Conservation (phyloP, 2,113 vertebrate species). For the Pluvianellus socialis region DNA sequence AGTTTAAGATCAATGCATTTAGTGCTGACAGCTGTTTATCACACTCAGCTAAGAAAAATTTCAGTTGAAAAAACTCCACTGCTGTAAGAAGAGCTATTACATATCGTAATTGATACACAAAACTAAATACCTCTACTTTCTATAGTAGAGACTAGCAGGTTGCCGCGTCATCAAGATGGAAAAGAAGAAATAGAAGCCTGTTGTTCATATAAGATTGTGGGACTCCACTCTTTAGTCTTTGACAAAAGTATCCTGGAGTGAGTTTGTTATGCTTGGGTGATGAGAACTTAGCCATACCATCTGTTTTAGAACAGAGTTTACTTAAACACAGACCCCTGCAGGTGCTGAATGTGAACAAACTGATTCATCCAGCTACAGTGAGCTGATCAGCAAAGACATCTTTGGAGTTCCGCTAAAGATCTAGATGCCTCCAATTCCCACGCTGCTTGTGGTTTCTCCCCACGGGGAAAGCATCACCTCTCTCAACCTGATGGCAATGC, state of each 20-base stretch:
- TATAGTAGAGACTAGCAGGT: not conserved
- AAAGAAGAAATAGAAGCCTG: not conserved
- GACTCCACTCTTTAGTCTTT: not conserved
- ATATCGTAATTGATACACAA: not conserved
- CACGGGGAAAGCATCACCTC: not conserved
- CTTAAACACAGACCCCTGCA: not conserved
- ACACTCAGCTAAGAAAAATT: constrained; percentile 8
- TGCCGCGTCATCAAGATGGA: not conserved
- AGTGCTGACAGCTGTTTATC: not conserved
- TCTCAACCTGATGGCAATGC: not conserved
- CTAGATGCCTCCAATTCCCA: not conserved
- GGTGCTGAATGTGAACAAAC: not conserved
- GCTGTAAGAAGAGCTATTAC: not conserved
- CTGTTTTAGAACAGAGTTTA: not conserved
- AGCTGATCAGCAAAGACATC: not conserved
- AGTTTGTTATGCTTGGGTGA: not conserved
- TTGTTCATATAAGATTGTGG: not conserved
- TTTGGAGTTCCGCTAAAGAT: not conserved
- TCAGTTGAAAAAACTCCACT: not conserved
- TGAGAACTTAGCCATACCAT: not conserved
- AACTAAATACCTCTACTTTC: not conserved
- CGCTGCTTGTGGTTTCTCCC: not conserved
- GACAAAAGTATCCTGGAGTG: not conserved
- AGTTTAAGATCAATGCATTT: not conserved
- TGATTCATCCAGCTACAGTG: not conserved